A percentile compares a stretch with the other conserved stretches of the same genome.
Conservation (phyloP, 30 jellyfish, hydroid and myxozoan species). For the Nemopilema nomurai region DNA sequence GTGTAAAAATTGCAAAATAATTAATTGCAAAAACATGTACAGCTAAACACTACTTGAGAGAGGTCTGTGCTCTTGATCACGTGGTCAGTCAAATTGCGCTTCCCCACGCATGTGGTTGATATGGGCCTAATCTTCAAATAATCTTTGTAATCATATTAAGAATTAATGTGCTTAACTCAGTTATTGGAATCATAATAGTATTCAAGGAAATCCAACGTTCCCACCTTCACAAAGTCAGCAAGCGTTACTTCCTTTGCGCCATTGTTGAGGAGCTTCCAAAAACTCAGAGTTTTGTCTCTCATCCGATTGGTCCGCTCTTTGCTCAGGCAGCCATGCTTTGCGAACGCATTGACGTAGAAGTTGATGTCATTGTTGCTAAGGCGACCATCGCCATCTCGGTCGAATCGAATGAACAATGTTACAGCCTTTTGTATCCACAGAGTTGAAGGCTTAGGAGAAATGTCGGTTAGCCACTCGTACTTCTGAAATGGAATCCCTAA, state of each 20-base stretch:
- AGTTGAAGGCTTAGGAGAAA: slow-evolving; percentile 50
- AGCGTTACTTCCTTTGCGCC: slow-evolving; percentile 46
- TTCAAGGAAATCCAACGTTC: too few relatives aligned
- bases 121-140: too few relatives aligned
- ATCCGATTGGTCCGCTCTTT: slow-evolving; percentile 47
- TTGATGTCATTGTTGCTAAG: slow-evolving; percentile 44
- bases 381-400: slow-evolving; percentile 55
- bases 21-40: too few relatives aligned
- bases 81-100: too few relatives aligned
- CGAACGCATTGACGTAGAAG: slow-evolving; percentile 34
- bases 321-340: slow-evolving; percentile 46
- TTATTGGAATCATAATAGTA: too few relatives aligned
- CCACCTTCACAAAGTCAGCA: slow-evolving; percentile 63
- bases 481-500: slow-evolving; percentile 34
- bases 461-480: slow-evolving; percentile 53
- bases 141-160: too few relatives aligned
- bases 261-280: slow-evolving; percentile 52
- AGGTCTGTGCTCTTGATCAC: too few relatives aligned
- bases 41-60: too few relatives aligned
- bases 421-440: slow-evolving; percentile 57
- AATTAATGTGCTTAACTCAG: too few relatives aligned
- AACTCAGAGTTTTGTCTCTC: slow-evolving; percentile 57
- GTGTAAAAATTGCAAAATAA: too few relatives aligned
- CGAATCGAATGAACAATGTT: slow-evolving; percentile 52
- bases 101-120: too few relatives aligned